phyloP scores from a whole-genome alignment of 92 coral and sea anemone genomes.

The Palythoa grandiflora region DNA sequence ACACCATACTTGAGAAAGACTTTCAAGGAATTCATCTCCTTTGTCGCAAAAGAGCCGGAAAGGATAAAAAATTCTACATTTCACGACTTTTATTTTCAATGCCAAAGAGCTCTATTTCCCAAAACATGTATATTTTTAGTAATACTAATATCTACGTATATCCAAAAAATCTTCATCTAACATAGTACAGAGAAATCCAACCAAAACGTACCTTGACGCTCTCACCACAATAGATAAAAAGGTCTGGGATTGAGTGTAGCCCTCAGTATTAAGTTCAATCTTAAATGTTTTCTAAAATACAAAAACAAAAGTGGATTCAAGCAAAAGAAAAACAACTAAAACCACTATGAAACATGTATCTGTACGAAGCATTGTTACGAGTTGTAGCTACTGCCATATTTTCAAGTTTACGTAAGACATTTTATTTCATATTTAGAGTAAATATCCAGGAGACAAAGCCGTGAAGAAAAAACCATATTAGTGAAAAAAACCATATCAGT shows the following conservation, averaged over 20 bases:
- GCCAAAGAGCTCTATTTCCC: too few species aligned
- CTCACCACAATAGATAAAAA: conserved; percentile 21
- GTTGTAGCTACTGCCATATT: too few species aligned
- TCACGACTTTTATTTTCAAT: not conserved
- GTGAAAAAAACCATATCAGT: too few species aligned
- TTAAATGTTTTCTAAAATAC: conserved; percentile 35
- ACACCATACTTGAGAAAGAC: not conserved
- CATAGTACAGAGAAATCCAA: not conserved
- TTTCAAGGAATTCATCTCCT: not conserved
- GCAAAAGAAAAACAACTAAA: not conserved
- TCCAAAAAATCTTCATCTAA: not conserved
- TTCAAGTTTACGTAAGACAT: not conserved
- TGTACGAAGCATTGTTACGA: not conserved
- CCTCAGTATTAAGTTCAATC: conserved; percentile 39
- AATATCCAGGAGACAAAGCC: too few species aligned
- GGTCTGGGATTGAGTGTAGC: conserved; percentile 34
- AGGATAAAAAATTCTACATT: not conserved
- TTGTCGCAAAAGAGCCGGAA: not conserved
- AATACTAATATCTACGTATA: too few species aligned
- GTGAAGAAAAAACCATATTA: too few species aligned
- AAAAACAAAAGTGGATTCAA: not conserved
- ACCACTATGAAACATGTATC: not conserved
- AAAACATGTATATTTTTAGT: too few species aligned
- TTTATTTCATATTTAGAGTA: too few species aligned
- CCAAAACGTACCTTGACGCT: conserved; percentile 5